Percentiles rank a stretch among this genome's conserved stretches.
These are phyloP conservation scores for Cyanoderma ruficeps DNA, from an alignment of 2,113 vertebrate species.

Conservation along the genomic window DNA sequence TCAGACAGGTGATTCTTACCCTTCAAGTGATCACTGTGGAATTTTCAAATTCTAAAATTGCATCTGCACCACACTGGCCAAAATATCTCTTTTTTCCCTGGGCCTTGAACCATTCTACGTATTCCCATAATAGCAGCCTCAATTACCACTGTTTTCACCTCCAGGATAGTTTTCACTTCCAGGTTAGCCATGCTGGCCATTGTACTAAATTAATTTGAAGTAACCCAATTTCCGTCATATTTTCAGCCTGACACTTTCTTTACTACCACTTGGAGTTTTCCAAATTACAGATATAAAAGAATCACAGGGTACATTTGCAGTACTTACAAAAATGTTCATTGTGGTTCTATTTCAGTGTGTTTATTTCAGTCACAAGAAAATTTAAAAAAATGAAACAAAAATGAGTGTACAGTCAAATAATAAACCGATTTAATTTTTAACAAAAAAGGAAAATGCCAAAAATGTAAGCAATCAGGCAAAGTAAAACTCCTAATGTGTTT, in stretches of 20 bases:
- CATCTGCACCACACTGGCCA: background rate
- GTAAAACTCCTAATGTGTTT: background rate
- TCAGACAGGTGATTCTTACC: background rate
- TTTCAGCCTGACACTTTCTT: background rate
- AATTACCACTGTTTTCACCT: background rate
- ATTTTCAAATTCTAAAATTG: background rate
- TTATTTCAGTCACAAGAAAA: background rate
- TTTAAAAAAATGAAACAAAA: background rate
- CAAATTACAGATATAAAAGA: background rate
- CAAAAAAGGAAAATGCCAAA: background rate
- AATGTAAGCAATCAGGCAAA: background rate
- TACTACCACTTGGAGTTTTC: background rate
- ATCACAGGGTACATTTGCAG: background rate
- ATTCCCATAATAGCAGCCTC: background rate
- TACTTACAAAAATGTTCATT: background rate
- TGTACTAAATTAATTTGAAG: background rate
- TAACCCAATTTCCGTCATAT: background rate
- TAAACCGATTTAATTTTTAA: background rate
- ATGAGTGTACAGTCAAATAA: background rate
- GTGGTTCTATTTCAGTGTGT: background rate
- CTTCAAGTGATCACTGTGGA: background rate
- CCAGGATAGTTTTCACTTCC: background rate
- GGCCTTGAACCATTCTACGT: background rate
- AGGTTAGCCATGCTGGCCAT: background rate
- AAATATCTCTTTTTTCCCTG: background rate